Evolutionary conservation across 2,888 invertebrate species (phyloP), one percentile per base, ranked within the genome.

Genomic region (Chirona hameri): DNA sequence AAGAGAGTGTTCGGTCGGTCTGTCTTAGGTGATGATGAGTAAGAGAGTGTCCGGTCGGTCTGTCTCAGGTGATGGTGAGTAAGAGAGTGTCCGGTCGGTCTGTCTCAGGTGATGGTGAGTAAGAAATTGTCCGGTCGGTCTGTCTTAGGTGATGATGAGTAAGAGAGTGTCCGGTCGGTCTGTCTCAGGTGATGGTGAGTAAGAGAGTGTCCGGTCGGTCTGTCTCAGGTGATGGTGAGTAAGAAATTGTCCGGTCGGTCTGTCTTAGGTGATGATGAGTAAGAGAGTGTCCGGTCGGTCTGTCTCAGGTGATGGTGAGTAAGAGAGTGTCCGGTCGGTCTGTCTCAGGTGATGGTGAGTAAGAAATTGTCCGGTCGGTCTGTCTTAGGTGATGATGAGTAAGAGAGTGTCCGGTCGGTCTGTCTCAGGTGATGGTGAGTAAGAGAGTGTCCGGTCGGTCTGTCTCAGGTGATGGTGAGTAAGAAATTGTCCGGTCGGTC

Each of bases 31-130:
- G 86, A 86, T 89, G 72, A 88, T 94, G 85, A 95, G 95, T n/a
- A n/a, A n/a, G n/a, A n/a, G n/a, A 39, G 39, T 39, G 39, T 5
- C 39, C 39, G 39, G 39, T 60, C 60, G 24, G 3, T 81, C 39
- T 57, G 18, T 82, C 82, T 24, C 72, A 86, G 85, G 86, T 89
- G 86, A 86, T 89, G 72, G 88, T 94, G 85, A 95, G 95, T n/a
- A n/a, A n/a, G n/a, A n/a, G n/a, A 39, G 39, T 39, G 39, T 5
- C 39, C 39, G 39, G 39, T 60, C 60, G 24, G 3, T 81, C 39
- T 57, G 18, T 82, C 82, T 24, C 72, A 86, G 85, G 86, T 89
- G 86, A 86, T 89, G 72, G 88, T 94, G 85, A 95, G 95, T n/a
- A n/a, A n/a, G n/a, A n/a, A n/a, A 39, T 2, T 39, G 39, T 5